These are phyloP conservation scores for Syngnathus rostellatus DNA, from an alignment of 2,797 vertebrate genomes.

Conservation along the genomic window DNA sequence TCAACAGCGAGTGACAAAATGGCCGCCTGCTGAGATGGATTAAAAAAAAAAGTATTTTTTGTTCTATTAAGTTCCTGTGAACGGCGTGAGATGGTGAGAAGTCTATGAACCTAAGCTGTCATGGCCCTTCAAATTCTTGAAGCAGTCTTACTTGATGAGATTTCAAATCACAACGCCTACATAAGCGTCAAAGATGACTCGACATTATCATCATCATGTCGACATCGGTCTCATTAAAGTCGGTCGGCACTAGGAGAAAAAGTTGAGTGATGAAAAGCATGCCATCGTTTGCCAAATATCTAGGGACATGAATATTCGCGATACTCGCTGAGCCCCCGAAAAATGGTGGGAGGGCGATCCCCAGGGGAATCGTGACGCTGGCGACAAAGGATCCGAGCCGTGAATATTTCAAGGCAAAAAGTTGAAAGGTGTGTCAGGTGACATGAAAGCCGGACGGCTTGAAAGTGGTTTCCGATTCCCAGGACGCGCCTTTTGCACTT, in stretches of 20 bases:
- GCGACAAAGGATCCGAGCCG: conserved; percentile 35
- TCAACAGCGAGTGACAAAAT: no score
- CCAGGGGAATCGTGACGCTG: conserved; percentile 26
- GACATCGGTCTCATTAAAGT: conserved; percentile 5
- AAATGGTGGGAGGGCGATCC: conserved; percentile 15
- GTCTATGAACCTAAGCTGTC: neutral
- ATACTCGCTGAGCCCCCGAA: neutral
- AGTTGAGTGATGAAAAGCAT: conserved; percentile 21
- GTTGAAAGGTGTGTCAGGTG: conserved; percentile 37
- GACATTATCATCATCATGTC: conserved; percentile 2
- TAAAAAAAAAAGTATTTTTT: no score
- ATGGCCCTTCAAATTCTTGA: neutral
- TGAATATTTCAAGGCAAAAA: conserved; percentile 55
- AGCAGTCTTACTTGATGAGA: neutral
- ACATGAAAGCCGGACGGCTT: conserved; percentile 39
- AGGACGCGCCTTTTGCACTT: neutral
- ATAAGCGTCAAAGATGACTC: conserved; percentile 1
- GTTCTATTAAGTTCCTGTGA: no score
- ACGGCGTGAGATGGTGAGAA: neutral
- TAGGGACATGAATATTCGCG: conserved; percentile 26
- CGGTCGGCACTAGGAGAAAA: conserved; percentile 12
- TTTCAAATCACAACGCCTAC: neutral
- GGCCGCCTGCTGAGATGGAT: no score
- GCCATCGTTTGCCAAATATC: conserved; percentile 29
- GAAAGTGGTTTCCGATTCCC: conserved; percentile 9